Conservation (phyloP, 2,888 invertebrate genomes). For the Tenthredo notha region DNA sequence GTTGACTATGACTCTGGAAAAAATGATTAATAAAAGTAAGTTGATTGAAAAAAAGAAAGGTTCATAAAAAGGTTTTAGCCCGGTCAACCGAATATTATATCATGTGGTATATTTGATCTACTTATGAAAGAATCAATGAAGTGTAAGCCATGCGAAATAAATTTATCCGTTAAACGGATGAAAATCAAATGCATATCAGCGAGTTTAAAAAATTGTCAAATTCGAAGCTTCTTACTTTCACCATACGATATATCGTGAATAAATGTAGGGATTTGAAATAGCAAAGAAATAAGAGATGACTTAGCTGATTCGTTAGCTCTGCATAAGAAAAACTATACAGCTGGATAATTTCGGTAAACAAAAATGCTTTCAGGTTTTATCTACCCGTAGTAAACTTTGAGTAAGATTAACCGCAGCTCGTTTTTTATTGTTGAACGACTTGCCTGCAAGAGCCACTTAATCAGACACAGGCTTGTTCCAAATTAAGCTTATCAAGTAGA, state of each 20-base stretch:
- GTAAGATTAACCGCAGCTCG: constrained; percentile 9
- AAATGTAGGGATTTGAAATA: neutral
- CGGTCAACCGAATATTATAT: neutral
- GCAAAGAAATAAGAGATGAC: neutral
- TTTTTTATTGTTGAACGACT: constrained; percentile 3
- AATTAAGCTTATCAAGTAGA: constrained; percentile 25
- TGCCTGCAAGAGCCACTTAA: constrained; percentile 16
- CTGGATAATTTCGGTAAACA: neutral
- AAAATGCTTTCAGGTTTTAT: constrained; percentile 17
- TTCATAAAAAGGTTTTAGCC: neutral
- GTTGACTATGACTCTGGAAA: neutral
- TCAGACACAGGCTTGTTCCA: constrained; percentile 11
- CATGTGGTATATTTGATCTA: neutral
- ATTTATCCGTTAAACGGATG: neutral
- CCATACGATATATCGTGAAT: neutral
- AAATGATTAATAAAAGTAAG: neutral
- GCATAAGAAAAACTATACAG: neutral
- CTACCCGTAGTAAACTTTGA: neutral
- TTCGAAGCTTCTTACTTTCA: neutral
- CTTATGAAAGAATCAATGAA: neutral
- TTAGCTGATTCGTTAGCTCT: neutral
- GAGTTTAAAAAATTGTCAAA: neutral
- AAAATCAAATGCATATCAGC: neutral
- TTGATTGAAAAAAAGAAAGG: neutral
- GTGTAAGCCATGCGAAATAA: neutral